Evolutionary conservation across 2,113 vertebrate genomes (phyloP), one percentile per base, ranked within the genome.

Genomic region (Aplodontia rufa): DNA sequence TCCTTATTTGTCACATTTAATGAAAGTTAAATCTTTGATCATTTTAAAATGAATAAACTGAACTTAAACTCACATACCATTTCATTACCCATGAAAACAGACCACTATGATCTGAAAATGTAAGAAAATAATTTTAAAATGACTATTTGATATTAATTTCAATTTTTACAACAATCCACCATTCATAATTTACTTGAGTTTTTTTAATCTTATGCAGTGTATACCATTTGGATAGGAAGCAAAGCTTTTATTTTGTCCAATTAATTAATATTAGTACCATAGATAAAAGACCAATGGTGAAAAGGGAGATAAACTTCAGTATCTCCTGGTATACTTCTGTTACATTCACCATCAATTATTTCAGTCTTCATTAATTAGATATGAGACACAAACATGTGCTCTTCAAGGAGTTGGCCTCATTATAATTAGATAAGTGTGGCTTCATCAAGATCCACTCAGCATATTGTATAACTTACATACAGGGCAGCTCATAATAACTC

Each of bases 301-400:
- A 96, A 97, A 97, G 96, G 96, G 96, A 98, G 97, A 97, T 98
- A 98, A 98, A 98, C 95, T 96, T 98, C 96, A 72, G 95, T 97
- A 97, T 91, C 97, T 97, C 90, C 92, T 71, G 69, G 92, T 88
- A 94, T 97, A 87, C 97, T 98, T 98, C 97, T 98, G 95, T 98
- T 98, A 98, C 98, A 96, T 95, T 96, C 94, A 96, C 97, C 98
- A 98, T 98, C 94, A 98, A 98, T 98, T 98, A 98, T 98, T 99
- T 98, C 98, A 93, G 69, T 76, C 97, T 96, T 98, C 98, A 98
- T 98, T 97, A 98, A 98, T 98, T 98, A 99, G 89, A 98, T 92
- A 89, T 0, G 42, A 98, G 97, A 97, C 95, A 98, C 98, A 98
- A 98, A 97, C 95, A 97, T 97, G 97, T 12, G 5, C 98, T 94